Conservation (phyloP, 2,113 vertebrate genomes). For the Xenopus borealis region DNA sequence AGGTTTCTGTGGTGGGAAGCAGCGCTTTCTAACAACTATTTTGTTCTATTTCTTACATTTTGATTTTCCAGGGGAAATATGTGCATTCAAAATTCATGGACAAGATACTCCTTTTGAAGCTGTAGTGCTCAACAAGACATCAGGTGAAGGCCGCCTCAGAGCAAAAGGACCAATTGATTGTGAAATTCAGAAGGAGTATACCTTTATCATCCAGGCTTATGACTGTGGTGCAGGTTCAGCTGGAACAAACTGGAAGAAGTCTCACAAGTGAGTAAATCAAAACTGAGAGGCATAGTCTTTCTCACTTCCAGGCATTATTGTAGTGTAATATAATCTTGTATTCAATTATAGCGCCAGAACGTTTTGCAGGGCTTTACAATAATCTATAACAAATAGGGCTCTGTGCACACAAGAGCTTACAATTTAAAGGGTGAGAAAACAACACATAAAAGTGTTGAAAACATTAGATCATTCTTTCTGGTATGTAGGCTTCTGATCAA, state of each 20-base stretch:
- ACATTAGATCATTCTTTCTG: too few relatives aligned
- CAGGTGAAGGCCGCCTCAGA: constrained; percentile 86
- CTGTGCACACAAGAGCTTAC: too few relatives aligned
- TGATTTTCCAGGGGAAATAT: constrained; percentile 84
- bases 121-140: constrained; percentile 90
- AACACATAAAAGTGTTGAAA: too few relatives aligned
- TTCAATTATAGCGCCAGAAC: too few relatives aligned
- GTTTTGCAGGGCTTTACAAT: too few relatives aligned
- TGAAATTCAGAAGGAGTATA: constrained; percentile 92
- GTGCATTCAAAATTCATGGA: constrained; percentile 92
- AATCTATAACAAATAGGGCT: too few relatives aligned
- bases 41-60: neutral
- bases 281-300: neutral
- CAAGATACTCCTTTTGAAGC: constrained; percentile 89
- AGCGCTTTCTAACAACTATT: too few relatives aligned
- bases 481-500: too few relatives aligned
- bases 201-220: constrained; percentile 95
- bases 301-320: too few relatives aligned
- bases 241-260: constrained; percentile 88
- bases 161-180: constrained; percentile 87
- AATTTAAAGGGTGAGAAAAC: too few relatives aligned
- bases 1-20: too few relatives aligned
- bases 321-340: too few relatives aligned
- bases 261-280: constrained; percentile 87
- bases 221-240: constrained; percentile 84